phyloP scores from a whole-genome alignment of 37 sponge, comb jelly and placozoan species.

The Diacarnus erythraeanus region DNA sequence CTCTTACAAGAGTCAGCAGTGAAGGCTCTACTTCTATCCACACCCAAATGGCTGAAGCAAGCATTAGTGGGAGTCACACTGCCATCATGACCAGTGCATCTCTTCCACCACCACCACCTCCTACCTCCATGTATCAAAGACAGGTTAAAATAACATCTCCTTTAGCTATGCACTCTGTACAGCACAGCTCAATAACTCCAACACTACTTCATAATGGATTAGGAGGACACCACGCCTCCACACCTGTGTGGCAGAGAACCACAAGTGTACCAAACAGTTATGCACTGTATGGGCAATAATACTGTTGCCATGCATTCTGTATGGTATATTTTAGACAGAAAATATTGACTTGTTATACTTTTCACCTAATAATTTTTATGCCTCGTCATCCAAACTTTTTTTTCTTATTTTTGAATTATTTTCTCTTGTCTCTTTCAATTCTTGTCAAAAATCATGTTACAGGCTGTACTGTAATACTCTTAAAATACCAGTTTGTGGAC shows the following conservation, averaged over 20 bases:
- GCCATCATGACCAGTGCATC: not conserved
- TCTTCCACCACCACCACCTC: not conserved
- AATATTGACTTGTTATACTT: too few relatives aligned
- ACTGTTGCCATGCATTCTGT: too few relatives aligned
- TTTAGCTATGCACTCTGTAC: constrained; percentile 36
- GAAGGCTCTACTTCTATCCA: constrained; percentile 47
- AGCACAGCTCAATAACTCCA: constrained; percentile 5
- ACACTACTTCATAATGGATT: constrained; percentile 1
- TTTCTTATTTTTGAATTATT: too few relatives aligned
- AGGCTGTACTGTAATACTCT: too few relatives aligned
- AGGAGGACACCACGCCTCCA: not conserved
- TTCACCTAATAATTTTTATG: too few relatives aligned
- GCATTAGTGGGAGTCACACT: not conserved
- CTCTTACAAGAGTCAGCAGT: constrained; percentile 50
- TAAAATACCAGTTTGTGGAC: too few relatives aligned
- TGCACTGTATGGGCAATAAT: constrained; percentile 38
- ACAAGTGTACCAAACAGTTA: constrained; percentile 22
- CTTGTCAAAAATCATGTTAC: too few relatives aligned
- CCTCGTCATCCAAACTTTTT: constrained; percentile 8
- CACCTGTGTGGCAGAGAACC: constrained; percentile 45
- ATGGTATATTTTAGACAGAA: too few relatives aligned
- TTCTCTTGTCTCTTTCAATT: too few relatives aligned
- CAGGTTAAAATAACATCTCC: constrained; percentile 37
- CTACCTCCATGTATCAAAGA: constrained; percentile 1
- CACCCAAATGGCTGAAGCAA: constrained; percentile 18